Percentiles rank a stretch among this genome's conserved stretches.
phyloP scores from a whole-genome alignment of 2,888 invertebrate genomes.

The Pyrocoelia pectoralis region DNA sequence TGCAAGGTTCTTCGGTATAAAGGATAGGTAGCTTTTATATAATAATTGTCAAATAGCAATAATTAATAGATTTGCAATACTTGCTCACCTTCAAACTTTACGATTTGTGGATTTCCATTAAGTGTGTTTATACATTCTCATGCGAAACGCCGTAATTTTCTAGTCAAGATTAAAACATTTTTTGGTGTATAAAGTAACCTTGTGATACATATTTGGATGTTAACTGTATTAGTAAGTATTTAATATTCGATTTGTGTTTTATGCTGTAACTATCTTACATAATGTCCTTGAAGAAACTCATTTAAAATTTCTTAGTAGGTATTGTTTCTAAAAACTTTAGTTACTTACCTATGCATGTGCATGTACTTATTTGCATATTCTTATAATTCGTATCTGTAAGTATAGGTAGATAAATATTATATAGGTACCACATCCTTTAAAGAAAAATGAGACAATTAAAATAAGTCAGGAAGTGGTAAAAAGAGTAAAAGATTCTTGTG shows the following conservation, averaged over 20 bases:
- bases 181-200: background rate
- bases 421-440: background rate
- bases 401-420: no score
- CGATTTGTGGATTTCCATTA: background rate
- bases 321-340: no score
- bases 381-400: no score
- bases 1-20: no score
- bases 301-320: no score
- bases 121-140: background rate
- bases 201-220: background rate
- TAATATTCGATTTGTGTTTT: background rate
- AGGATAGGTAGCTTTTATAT: constrained; percentile 3
- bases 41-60: constrained; percentile 13
- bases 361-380: no score
- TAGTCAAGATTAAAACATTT: no score
- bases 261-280: no score
- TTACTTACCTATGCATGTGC: no score
- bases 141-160: background rate
- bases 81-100: constrained; percentile 29
- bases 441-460: background rate
- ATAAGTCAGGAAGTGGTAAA: background rate
- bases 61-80: constrained; percentile 18
- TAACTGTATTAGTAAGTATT: background rate
- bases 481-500: background rate
- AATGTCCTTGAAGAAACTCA: background rate